A percentile compares a stretch with the other conserved stretches of the same genome.
Conservation (phyloP, 1,140 invertebrate species). For the Phymorhynchus buccinoides region DNA sequence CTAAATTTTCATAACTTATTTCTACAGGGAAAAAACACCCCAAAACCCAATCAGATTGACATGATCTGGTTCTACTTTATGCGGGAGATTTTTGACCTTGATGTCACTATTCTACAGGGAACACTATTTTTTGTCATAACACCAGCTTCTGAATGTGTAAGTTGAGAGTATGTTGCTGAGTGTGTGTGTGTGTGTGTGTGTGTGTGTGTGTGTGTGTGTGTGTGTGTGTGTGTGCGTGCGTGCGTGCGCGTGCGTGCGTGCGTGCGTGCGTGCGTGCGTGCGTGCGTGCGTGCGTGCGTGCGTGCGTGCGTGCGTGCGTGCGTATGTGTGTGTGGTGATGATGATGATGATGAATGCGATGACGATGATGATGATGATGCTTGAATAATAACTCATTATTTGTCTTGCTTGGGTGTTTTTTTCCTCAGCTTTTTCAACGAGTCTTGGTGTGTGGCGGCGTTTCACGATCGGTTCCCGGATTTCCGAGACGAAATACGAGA, state of each 20-base stretch:
- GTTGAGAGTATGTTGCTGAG: no score
- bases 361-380: neutral
- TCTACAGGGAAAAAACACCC: no score
- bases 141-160: no score
- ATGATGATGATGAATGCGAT: neutral
- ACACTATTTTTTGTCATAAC: no score
- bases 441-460: slow-evolving; percentile 70
- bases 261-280: slow-evolving; percentile 27
- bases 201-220: slow-evolving; percentile 8
- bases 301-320: neutral
- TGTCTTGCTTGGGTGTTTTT: no score
- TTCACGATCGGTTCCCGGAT: slow-evolving; percentile 72
- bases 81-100: no score
- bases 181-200: neutral
- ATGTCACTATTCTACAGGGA: no score
- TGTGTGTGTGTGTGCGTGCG: slow-evolving; percentile 6
- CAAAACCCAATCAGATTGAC: no score
- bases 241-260: slow-evolving; percentile 12
- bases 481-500: slow-evolving; percentile 72
- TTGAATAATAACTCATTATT: neutral
- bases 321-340: slow-evolving; percentile 10
- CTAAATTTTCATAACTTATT: no score
- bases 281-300: neutral
- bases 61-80: no score
- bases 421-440: slow-evolving; percentile 69